Base-by-base conservation (phyloP, 2,888 invertebrate species). In the Folsomia manolachei region DNA sequence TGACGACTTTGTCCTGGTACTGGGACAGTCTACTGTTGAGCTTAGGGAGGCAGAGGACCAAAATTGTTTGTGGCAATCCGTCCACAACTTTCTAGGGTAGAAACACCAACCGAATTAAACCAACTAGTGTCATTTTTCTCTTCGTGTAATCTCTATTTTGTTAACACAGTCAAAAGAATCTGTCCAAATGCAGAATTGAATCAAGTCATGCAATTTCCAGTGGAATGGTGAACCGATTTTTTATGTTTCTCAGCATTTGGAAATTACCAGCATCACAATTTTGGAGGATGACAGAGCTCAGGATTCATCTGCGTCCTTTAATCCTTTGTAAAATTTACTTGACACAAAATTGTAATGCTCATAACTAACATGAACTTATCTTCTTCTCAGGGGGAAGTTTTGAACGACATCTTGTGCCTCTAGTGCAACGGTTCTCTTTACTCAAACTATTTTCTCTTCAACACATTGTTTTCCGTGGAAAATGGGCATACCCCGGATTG, bases 361-460 rank as follows among this genome's bases (percentile, higher is more conserved):
- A n/a, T n/a, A n/a, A n/a, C n/a, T n/a, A n/a, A n/a, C n/a, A n/a
- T n/a, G n/a, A n/a, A n/a, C n/a, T n/a, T n/a, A n/a, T n/a, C n/a
- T n/a, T n/a, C n/a, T n/a, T n/a, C n/a, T n/a, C n/a, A n/a, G n/a
- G 39, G 39, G 19, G 19, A 14, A 27, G 64, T 27, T 27, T 64
- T 19, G 26, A 64, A 11, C 24, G 27, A 19, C 67, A 68, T 64
- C 53, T 75, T 0, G 66, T 75, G 24, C 73, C 75, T 39, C 69
- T 73, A 21, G n/a, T 73, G 1, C 23, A 51, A 1, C 69, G 64
- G 26, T 39, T 71, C 2, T 25, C 26, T 24, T 65, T 39, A 14
- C 61, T 75, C 19, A n/a, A 70, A 64, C 23, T 25, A 1, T 67
- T 73, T 18, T 66, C 67, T 19, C 26, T 75, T 7, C 56, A 69